These are phyloP conservation scores for Drosophila murphyi DNA, from an alignment of 1,140 invertebrate genomes.

Conservation along the genomic window DNA sequence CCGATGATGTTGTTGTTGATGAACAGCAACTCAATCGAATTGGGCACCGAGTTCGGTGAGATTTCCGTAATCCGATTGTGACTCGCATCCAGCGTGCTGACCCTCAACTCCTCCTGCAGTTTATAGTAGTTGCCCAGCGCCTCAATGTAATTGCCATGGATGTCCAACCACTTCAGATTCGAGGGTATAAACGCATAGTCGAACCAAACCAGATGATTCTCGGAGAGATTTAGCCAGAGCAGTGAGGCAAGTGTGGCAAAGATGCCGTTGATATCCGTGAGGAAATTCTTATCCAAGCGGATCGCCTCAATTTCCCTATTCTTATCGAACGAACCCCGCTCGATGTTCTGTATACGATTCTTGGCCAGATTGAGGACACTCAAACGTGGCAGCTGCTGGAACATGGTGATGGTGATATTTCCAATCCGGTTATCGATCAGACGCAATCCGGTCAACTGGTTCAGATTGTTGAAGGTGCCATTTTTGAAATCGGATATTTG, in stretches of 20 bases:
- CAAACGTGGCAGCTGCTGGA: slow-evolving; percentile 89
- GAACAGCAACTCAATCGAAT: slow-evolving; percentile 91
- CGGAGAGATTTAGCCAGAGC: slow-evolving; percentile 93
- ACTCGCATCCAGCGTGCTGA: slow-evolving; percentile 91
- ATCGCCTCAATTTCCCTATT: slow-evolving; percentile 92
- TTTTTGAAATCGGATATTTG: slow-evolving; percentile 90
- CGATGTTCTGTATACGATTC: slow-evolving; percentile 91
- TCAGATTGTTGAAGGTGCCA: slow-evolving; percentile 89
- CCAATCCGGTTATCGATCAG: slow-evolving; percentile 93
- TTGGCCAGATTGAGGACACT: slow-evolving; percentile 93
- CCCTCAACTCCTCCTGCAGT: slow-evolving; percentile 86
- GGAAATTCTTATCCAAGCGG: slow-evolving; percentile 91
- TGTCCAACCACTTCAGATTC: slow-evolving; percentile 92
- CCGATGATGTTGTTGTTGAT: slow-evolving; percentile 93
- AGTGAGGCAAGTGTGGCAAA: slow-evolving; percentile 90
- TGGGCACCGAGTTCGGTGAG: slow-evolving; percentile 89
- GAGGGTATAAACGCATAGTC: slow-evolving; percentile 92
- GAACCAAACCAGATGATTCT: slow-evolving; percentile 92
- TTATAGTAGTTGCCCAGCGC: slow-evolving; percentile 90
- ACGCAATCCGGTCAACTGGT: slow-evolving; percentile 90
- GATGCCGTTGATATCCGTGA: slow-evolving; percentile 91
- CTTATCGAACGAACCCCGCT: slow-evolving; percentile 90
- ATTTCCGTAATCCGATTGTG: slow-evolving; percentile 91
- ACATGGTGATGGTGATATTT: slow-evolving; percentile 90
- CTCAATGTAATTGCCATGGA: slow-evolving; percentile 92